Evolutionary conservation across 2,113 vertebrate genomes (phyloP).

Genomic region (Pantherophis guttatus): DNA sequence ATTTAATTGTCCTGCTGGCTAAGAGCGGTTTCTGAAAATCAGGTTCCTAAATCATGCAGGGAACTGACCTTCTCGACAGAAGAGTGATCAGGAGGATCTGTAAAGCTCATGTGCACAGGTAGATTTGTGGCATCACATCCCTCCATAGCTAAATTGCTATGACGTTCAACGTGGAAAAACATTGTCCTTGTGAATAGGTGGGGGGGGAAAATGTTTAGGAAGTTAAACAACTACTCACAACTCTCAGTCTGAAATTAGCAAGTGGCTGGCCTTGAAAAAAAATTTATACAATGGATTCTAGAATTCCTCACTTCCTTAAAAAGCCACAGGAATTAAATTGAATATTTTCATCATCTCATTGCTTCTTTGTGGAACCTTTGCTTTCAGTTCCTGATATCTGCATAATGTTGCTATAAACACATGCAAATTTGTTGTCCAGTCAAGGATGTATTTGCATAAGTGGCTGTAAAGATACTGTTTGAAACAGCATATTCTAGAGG

Average conservation of each 20-base stretch:
- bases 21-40: background rate
- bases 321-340: slow-evolving; percentile 45
- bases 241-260: background rate
- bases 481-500: slow-evolving; percentile 32
- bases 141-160: background rate
- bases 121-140: background rate
- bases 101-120: background rate
- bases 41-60: background rate
- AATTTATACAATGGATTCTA: too few species aligned
- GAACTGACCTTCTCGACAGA: background rate
- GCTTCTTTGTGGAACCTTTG: slow-evolving; percentile 19
- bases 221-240: background rate
- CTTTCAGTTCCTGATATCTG: slow-evolving; percentile 36
- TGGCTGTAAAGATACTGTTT: slow-evolving; percentile 42
- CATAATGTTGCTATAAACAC: slow-evolving; percentile 53
- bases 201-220: background rate
- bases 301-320: background rate
- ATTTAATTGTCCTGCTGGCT: background rate
- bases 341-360: slow-evolving; percentile 34
- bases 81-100: background rate
- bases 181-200: background rate
- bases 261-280: background rate
- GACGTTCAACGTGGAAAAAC: background rate
- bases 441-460: slow-evolving; percentile 54
- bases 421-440: slow-evolving; percentile 34